phyloP scores from a whole-genome alignment of 23 tunicate species.

The Corella eumyota region DNA sequence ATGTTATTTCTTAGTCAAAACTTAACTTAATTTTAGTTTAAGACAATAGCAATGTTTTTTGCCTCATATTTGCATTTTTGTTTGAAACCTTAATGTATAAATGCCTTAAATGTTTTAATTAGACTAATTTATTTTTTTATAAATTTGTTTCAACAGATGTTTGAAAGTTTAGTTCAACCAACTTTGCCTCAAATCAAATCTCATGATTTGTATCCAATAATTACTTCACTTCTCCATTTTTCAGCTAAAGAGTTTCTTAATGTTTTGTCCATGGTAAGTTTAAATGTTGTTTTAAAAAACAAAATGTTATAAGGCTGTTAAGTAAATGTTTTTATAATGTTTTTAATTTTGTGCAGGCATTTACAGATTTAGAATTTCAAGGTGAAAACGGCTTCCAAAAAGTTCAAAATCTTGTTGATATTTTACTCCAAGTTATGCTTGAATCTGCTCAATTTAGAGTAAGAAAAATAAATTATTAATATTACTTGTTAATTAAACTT shows the following conservation, averaged over 20 bases:
- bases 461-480: background rate
- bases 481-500: background rate
- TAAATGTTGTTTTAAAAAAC: background rate
- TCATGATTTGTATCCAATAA: slow-evolving; percentile 48
- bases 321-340: background rate
- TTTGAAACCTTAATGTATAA: too few relatives aligned
- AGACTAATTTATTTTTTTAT: too few relatives aligned
- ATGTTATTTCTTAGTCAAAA: too few relatives aligned
- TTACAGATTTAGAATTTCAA: slow-evolving; percentile 65
- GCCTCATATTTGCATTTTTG: too few relatives aligned
- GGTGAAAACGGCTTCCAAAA: slow-evolving; percentile 38
- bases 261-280: slow-evolving; percentile 70
- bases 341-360: slow-evolving; percentile 29
- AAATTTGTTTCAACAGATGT: slow-evolving; percentile 50
- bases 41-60: too few relatives aligned
- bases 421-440: slow-evolving; percentile 66
- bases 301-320: background rate
- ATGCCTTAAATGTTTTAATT: too few relatives aligned
- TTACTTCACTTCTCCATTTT: slow-evolving; percentile 44
- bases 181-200: slow-evolving; percentile 18
- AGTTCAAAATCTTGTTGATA: slow-evolving; percentile 72
- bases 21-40: too few relatives aligned
- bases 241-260: slow-evolving; percentile 88
- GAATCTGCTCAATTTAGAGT: slow-evolving; percentile 76
- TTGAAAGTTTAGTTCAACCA: slow-evolving; percentile 34